Conservation (phyloP, 2,113 vertebrate species). For the Heterocephalus glaber region DNA sequence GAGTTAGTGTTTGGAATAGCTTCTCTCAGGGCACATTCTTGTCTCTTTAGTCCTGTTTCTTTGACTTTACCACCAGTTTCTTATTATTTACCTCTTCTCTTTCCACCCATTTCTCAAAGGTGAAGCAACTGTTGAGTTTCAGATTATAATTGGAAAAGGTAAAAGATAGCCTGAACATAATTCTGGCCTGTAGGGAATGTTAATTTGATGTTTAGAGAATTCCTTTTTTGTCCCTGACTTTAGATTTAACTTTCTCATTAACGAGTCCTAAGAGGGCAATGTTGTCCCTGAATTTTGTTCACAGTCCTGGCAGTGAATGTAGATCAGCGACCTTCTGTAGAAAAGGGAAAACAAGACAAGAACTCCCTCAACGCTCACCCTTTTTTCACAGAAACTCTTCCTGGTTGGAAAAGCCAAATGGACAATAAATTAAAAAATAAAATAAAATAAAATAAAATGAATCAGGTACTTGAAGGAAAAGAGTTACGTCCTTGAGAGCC, state of each 20-base stretch:
- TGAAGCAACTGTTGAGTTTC: not conserved
- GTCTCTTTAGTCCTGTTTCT: conserved; percentile 1
- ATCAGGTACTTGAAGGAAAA: conserved; percentile 54
- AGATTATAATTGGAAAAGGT: not conserved
- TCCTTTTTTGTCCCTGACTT: conserved; percentile 41
- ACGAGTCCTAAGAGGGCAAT: not conserved
- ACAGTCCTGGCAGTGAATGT: conserved; percentile 20
- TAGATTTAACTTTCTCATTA: not conserved
- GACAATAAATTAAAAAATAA: conserved; percentile 17
- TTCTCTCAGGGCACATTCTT: conserved; percentile 15
- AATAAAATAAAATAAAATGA: conserved; percentile 35
- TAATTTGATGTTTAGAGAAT: not conserved
- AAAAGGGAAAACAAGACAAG: not conserved
- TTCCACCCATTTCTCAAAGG: not conserved
- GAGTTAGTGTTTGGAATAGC: not conserved
- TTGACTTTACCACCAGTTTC: not conserved
- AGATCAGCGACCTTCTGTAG: conserved; percentile 51
- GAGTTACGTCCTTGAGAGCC: conserved; percentile 45
- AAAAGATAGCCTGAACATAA: conserved; percentile 15
- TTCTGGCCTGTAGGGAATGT: not conserved
- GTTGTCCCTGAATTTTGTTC: conserved; percentile 38
- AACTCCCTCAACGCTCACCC: not conserved
- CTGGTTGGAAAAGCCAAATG: conserved; percentile 54
- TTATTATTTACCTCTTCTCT: not conserved
- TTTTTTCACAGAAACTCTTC: conserved; percentile 57